phyloP scores from a whole-genome alignment of 2,113 vertebrate species.

The Rhynchopsitta pachyrhyncha region DNA sequence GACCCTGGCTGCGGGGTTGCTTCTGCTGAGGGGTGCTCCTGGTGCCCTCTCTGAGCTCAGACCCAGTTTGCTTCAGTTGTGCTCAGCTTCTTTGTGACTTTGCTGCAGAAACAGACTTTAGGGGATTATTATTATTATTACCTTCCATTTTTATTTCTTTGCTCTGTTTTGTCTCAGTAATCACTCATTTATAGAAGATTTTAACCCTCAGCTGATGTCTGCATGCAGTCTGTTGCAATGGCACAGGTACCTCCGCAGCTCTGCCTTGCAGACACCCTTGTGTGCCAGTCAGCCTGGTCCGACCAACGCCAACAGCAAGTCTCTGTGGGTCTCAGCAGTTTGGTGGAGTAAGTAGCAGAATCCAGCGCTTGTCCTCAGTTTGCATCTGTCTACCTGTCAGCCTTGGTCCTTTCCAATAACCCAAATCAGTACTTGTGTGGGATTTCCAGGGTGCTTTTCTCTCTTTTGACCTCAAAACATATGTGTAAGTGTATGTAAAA shows the following conservation, averaged over 20 bases:
- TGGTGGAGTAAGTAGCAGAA: neutral
- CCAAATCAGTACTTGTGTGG: fast-evolving
- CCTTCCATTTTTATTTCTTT: neutral
- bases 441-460: neutral
- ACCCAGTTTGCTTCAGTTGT: neutral
- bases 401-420: neutral
- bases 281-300: fast-evolving
- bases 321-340: fast-evolving
- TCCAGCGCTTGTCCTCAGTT: neutral
- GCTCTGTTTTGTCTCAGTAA: neutral
- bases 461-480: neutral
- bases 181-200: neutral
- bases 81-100: neutral
- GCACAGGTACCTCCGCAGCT: neutral
- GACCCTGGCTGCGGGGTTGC: neutral
- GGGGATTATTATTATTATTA: neutral
- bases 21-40: neutral
- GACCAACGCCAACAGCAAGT: neutral
- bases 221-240: fast-evolving
- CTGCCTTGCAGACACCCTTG: neutral
- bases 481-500: neutral
- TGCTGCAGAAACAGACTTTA: neutral
- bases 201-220: neutral
- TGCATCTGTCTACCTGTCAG: neutral
- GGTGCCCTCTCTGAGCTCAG: neutral